A percentile compares a stretch with the other conserved stretches of the same genome.
Conservation (phyloP, 2,113 vertebrate species). For the Pseudopipra pipra region DNA sequence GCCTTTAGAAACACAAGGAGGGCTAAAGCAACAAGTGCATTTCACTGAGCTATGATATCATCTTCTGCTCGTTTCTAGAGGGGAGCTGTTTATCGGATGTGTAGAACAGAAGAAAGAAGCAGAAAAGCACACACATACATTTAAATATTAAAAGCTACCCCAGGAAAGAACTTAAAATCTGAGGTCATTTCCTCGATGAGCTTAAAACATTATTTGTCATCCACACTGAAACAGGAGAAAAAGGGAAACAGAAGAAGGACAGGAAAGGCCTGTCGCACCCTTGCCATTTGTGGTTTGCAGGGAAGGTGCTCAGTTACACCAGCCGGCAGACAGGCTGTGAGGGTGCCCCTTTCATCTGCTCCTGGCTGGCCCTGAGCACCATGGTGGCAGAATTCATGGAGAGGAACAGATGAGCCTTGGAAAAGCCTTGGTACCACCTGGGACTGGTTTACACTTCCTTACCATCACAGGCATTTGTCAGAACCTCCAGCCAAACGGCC, state of each 20-base stretch:
- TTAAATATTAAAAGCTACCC: slow-evolving; percentile 40
- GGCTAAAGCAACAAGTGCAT: slow-evolving; percentile 41
- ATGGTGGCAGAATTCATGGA: neutral
- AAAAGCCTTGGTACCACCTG: neutral
- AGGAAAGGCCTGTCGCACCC: neutral
- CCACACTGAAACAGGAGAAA: neutral
- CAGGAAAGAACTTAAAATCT: slow-evolving; percentile 55
- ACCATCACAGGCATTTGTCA: neutral
- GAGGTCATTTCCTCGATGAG: slow-evolving; percentile 61
- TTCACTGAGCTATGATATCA: slow-evolving; percentile 51
- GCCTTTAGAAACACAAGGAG: neutral
- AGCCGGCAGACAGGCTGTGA: neutral
- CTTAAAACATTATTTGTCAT: slow-evolving; percentile 54
- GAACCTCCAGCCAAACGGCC: neutral
- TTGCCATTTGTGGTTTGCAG: neutral
- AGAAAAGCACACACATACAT: neutral
- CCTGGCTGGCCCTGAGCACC: neutral
- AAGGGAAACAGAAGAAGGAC: neutral
- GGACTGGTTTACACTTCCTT: neutral
- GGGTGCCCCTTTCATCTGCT: neutral
- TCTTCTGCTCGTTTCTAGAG: neutral
- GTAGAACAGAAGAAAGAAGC: neutral
- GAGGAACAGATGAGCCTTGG: neutral
- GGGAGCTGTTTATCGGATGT: slow-evolving; percentile 21
- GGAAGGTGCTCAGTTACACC: neutral